Evolutionary conservation across 2,888 invertebrate species (phyloP), one percentile per base, ranked within the genome.

Genomic region (Himalopsyche anomala): DNA sequence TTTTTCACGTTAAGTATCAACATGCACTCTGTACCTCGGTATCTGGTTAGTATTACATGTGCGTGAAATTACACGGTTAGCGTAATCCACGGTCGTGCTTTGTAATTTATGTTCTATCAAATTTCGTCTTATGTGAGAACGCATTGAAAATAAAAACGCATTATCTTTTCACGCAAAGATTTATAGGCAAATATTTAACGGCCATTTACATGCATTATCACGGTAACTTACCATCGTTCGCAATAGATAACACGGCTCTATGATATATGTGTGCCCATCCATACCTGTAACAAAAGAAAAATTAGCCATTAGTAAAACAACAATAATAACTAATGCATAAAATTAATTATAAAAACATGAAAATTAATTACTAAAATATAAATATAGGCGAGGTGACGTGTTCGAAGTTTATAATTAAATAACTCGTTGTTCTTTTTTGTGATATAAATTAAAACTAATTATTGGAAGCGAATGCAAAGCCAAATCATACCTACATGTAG

Each of bases 241-340:
- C 74, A 74, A 74, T 38, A 36, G 74, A 74, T 74, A 74, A 74
- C 36, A 36, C 74, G 9, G 38, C 2, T 8, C 12, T 74, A 74
- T 74, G 74, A 74, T 74, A 74, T 74, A 74, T 74, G 74, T 74
- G 74, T 11, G 74, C 15, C 15, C 74, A 15, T 74, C 81, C 80
- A 36, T 84, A 84, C 62, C 81, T 80, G 51, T 40, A 84, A 81
- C 81, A 84, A 84, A 56, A 56, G 62, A 36, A 74, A 74, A 74
- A 38, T 74, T 74, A 74, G 4, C 11, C 74, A 12, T 74, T 74
- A 74, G 36, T 62, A 28, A 69, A 36, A 74, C 28, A 74, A 74
- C 36, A 74, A 74, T 74, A 74, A 74, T 74, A 36, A 74, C 36
- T 74, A 74, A 74, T 74, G 74, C 74, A 74, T 74, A 74, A 74